These are phyloP conservation scores for Coluber constrictor DNA, from an alignment of 2,797 vertebrate genomes.

Conservation along the genomic window DNA sequence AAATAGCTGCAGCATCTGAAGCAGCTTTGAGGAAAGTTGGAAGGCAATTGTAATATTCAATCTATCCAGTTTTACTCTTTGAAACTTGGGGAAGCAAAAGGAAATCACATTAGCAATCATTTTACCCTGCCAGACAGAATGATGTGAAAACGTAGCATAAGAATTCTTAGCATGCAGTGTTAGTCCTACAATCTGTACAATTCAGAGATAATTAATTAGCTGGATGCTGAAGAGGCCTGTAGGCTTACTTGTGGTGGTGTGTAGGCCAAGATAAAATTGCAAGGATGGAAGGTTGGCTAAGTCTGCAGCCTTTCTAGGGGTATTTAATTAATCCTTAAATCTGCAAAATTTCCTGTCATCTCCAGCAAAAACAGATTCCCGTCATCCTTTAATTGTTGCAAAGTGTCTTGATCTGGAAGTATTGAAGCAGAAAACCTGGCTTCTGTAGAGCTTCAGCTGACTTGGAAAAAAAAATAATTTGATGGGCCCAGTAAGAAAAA, in stretches of 20 bases:
- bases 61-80: constrained; percentile 39
- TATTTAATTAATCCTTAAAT: constrained; percentile 25
- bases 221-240: constrained; percentile 31
- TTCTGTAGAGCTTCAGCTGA: constrained; percentile 16
- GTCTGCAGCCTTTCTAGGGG: constrained; percentile 14
- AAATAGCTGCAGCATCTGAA: constrained; percentile 15
- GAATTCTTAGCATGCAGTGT: not conserved
- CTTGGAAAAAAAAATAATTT: constrained; percentile 20
- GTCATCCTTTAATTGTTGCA: constrained; percentile 32
- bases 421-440: constrained; percentile 30
- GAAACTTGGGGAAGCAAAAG: constrained; percentile 32
- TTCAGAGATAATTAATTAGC: constrained; percentile 42
- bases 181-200: constrained; percentile 33
- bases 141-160: constrained; percentile 13
- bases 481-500: constrained; percentile 7
- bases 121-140: constrained; percentile 31
- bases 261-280: not conserved
- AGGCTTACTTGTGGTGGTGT: constrained; percentile 37
- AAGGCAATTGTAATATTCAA: constrained; percentile 23
- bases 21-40: not conserved
- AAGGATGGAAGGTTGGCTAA: not conserved
- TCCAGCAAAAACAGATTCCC: constrained; percentile 22
- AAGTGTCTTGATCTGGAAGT: constrained; percentile 34
- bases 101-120: constrained; percentile 3
- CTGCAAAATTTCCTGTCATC: constrained; percentile 31